These are phyloP conservation scores for Heliothis subflexa DNA, from an alignment of 1,140 invertebrate genomes.

Conservation along the genomic window DNA sequence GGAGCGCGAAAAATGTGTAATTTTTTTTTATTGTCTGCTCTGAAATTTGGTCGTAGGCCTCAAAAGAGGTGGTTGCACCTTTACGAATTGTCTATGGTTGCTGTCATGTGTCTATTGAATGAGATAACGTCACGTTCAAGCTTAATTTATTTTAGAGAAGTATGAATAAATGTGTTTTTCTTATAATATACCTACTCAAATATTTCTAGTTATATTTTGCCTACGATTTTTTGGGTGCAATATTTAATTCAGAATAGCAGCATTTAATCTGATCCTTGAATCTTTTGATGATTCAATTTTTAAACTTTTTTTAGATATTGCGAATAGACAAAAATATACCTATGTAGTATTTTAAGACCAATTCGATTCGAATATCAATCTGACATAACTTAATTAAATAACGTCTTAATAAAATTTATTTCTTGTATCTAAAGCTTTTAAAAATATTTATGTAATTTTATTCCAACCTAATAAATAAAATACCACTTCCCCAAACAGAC, in stretches of 20 bases:
- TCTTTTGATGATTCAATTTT: no score
- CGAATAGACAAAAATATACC: no score
- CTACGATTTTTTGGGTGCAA: no score
- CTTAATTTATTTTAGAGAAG: not conserved
- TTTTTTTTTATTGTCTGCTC: not conserved
- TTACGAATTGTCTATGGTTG: not conserved
- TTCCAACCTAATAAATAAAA: slow-evolving; percentile 8
- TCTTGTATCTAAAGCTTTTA: not conserved
- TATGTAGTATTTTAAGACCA: no score
- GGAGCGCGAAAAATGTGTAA: slow-evolving; percentile 28
- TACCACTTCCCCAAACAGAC: slow-evolving; percentile 6
- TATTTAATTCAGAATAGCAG: no score
- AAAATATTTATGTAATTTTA: no score
- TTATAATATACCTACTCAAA: no score
- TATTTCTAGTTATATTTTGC: no score
- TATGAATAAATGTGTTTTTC: no score
- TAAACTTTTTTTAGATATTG: no score
- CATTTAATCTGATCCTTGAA: no score
- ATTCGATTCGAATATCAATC: no score
- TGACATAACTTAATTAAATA: not conserved
- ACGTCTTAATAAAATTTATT: not conserved
- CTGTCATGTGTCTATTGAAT: not conserved
- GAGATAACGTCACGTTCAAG: not conserved
- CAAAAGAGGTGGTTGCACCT: slow-evolving; percentile 17
- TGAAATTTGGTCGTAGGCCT: slow-evolving; percentile 16